These are phyloP conservation scores for Amphipoea oculea DNA, from an alignment of 2,888 invertebrate species.

Conservation along the genomic window DNA sequence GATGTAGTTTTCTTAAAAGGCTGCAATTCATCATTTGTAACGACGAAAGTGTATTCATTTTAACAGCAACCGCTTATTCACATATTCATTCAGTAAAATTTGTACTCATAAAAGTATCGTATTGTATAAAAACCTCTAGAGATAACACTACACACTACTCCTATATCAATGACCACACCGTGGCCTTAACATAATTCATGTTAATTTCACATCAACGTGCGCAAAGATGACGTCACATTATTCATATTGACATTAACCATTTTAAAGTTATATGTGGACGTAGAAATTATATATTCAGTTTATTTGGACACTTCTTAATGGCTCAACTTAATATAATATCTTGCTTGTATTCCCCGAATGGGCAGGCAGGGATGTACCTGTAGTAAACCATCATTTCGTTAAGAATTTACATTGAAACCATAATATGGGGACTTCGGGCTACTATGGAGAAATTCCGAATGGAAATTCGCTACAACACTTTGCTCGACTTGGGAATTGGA, in stretches of 20 bases:
- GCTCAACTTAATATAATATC: background rate
- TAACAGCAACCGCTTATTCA: background rate
- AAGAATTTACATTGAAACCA: background rate
- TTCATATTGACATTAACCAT: constrained; percentile 44
- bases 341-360: background rate
- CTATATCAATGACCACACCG: constrained; percentile 34
- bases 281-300: background rate
- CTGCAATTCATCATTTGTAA: rapidly evolving
- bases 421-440: background rate
- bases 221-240: constrained; percentile 36
- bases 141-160: constrained; percentile 6
- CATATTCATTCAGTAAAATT: background rate
- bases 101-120: background rate
- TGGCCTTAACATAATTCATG: constrained; percentile 59
- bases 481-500: background rate
- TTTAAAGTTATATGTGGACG: constrained; percentile 3
- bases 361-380: background rate
- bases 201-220: constrained; percentile 47
- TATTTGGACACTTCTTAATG: background rate
- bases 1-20: background rate
- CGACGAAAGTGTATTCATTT: background rate
- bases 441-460: too few species aligned
- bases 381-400: background rate
- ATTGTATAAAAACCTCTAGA: background rate
- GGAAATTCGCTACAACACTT: background rate